A percentile compares a stretch with the other conserved stretches of the same genome.
Conservation (phyloP, 2,888 invertebrate genomes). For the Nomada fabriciana region DNA sequence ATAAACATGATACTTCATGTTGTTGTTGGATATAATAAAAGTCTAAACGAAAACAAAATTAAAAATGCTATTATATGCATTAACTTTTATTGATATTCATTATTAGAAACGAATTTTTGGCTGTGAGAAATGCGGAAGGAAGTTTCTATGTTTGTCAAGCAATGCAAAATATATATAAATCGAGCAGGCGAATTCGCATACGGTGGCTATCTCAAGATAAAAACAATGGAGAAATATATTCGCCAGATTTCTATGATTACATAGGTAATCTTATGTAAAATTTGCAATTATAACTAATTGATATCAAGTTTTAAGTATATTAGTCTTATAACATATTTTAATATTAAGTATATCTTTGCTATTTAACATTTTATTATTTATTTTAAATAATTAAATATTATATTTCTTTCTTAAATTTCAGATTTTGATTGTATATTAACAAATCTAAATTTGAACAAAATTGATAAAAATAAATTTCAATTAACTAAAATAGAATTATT, state of each 20-base stretch:
- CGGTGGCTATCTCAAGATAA: constrained; percentile 95
- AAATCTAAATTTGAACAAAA: constrained; percentile 91
- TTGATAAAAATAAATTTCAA: constrained; percentile 89
- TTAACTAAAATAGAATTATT: constrained; percentile 91
- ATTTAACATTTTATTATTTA: background rate
- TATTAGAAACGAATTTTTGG: constrained; percentile 93
- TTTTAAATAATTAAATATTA: background rate
- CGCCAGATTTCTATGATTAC: constrained; percentile 95
- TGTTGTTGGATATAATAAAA: constrained; percentile 7
- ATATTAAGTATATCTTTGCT: constrained; percentile 14
- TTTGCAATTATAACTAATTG: constrained; percentile 22
- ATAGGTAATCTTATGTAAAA: constrained; percentile 87
- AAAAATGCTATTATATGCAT: constrained; percentile 10
- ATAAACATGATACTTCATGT: constrained; percentile 18
- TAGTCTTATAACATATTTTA: background rate
- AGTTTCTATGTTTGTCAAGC: constrained; percentile 95
- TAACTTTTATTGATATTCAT: constrained; percentile 68
- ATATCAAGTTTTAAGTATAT: constrained; percentile 2
- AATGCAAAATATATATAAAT: constrained; percentile 95
- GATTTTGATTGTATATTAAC: constrained; percentile 96
- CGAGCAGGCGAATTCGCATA: constrained; percentile 93
- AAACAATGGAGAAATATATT: constrained; percentile 90
- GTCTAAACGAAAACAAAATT: constrained; percentile 19
- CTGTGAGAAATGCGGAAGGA: constrained; percentile 95
- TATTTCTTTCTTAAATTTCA: constrained; percentile 79